Conservation (phyloP, 2,888 invertebrate genomes). For the Perizoma affinitatum region DNA sequence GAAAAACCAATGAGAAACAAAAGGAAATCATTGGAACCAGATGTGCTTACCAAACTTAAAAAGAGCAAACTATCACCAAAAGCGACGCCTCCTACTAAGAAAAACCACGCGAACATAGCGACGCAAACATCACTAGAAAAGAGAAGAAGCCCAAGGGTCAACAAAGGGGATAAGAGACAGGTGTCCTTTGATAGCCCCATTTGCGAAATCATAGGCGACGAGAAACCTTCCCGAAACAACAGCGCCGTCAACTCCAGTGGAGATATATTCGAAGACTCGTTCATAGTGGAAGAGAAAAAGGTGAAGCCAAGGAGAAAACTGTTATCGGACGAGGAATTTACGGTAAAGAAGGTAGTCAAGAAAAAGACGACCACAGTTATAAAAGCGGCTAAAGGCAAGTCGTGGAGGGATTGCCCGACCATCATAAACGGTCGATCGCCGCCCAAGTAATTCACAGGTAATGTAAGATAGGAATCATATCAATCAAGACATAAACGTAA, state of each 20-base stretch:
- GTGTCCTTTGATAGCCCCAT: constrained; percentile 74
- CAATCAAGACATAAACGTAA: constrained; percentile 27
- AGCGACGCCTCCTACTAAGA: constrained; percentile 70
- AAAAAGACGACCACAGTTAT: constrained; percentile 59
- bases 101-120: constrained; percentile 67
- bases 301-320: constrained; percentile 65
- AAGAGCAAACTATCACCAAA: constrained; percentile 63
- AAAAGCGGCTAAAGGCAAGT: constrained; percentile 54
- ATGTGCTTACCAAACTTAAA: constrained; percentile 61
- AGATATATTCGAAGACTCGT: constrained; percentile 78
- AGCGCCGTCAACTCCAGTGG: constrained; percentile 59
- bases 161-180: constrained; percentile 42
- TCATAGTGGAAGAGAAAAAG: constrained; percentile 63
- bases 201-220: constrained; percentile 60
- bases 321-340: constrained; percentile 62
- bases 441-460: constrained; percentile 49
- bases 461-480: constrained; percentile 22
- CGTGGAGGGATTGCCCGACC: constrained; percentile 68
- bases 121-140: constrained; percentile 72
- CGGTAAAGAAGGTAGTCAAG: constrained; percentile 65
- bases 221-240: constrained; percentile 43
- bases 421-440: constrained; percentile 70
- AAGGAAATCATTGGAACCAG: constrained; percentile 67
- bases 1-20: constrained; percentile 42
- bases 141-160: constrained; percentile 49